phyloP scores from a whole-genome alignment of 2,888 invertebrate genomes.

The Parascotia fuliginaria region DNA sequence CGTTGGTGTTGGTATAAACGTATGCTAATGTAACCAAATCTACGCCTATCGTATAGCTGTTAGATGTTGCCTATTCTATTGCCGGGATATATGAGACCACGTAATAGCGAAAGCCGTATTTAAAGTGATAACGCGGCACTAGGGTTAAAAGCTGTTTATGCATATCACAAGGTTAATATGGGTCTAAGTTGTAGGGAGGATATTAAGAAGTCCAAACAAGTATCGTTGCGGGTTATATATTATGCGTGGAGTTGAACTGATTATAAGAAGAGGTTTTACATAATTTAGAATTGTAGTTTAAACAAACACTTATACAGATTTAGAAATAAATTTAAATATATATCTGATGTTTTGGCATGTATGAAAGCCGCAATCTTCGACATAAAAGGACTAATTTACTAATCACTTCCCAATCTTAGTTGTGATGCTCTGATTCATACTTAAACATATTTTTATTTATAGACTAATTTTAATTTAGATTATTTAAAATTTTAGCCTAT shows the following conservation, averaged over 20 bases:
- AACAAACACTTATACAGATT: too few species aligned
- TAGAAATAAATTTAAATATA: too few species aligned
- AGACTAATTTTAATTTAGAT: too few species aligned
- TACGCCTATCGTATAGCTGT: slow-evolving; percentile 36
- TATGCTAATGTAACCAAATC: slow-evolving; percentile 62
- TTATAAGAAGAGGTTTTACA: not conserved
- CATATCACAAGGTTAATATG: slow-evolving; percentile 32
- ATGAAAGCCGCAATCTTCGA: too few species aligned
- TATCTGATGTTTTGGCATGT: too few species aligned
- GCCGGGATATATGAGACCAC: slow-evolving; percentile 44
- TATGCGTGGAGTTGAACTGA: not conserved
- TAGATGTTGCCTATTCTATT: slow-evolving; percentile 39
- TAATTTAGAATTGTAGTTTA: not conserved
- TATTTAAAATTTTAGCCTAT: too few species aligned
- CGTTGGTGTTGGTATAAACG: slow-evolving; percentile 46
- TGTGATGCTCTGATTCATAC: too few species aligned
- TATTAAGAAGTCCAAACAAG: slow-evolving; percentile 31
- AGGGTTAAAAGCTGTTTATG: slow-evolving; percentile 45
- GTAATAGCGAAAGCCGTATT: slow-evolving; percentile 38
- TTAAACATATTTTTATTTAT: too few species aligned
- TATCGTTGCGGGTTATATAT: slow-evolving; percentile 5
- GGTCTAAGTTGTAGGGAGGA: slow-evolving; percentile 23
- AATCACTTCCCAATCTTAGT: too few species aligned
- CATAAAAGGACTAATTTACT: too few species aligned
- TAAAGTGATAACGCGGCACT: slow-evolving; percentile 29